Evolutionary conservation across 1,140 invertebrate genomes (phyloP), one percentile per base, ranked within the genome.

Genomic region (Oscheius sp.): DNA sequence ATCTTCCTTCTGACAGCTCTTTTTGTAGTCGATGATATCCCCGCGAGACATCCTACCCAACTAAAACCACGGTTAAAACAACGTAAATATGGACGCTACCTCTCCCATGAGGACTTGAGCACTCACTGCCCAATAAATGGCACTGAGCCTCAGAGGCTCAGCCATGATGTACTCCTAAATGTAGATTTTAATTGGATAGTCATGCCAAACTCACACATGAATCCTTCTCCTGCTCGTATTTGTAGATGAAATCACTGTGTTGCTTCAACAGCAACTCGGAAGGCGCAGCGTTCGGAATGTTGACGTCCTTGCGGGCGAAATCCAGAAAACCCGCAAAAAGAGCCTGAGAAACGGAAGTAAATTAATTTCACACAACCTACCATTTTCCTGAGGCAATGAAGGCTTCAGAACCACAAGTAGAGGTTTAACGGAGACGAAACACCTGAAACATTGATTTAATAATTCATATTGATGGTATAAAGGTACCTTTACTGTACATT

Each of bases 81-180:
- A 49, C 38, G 32, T 20, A 28, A 13, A 55, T 55, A 26, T 13
- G 66, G 38, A 55, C 23, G 1, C 36, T 42, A 74, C 72, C 38
- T 67, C 13, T 63, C 90, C 90, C 88, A 96, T 91, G 13, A 99
- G 86, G 85, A 97, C 93, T 83, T 99, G 87, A 1, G 93, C 93
- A 0, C 94, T 96, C 7, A 97, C 85, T 58, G 92, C 93, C 97
- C 97, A 99, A 86, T 98, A 90, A 84, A 99, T 93, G 15, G 96
- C 97, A 78, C 94, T 97, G 90, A 99, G 92, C 76, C 95, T 88
- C 38, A 99, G 86, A 87, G 95, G 95, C 85, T 99, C 95, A 1
- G 94, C 94, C 90, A 96, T 95, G 77, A 91, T 91, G 84, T 91
- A 95, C 85, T 94, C 93, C 89, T 92, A 74, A 29, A 86, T 85